Conservation (phyloP, 2,113 vertebrate species). For the Macquaria ambigua region DNA sequence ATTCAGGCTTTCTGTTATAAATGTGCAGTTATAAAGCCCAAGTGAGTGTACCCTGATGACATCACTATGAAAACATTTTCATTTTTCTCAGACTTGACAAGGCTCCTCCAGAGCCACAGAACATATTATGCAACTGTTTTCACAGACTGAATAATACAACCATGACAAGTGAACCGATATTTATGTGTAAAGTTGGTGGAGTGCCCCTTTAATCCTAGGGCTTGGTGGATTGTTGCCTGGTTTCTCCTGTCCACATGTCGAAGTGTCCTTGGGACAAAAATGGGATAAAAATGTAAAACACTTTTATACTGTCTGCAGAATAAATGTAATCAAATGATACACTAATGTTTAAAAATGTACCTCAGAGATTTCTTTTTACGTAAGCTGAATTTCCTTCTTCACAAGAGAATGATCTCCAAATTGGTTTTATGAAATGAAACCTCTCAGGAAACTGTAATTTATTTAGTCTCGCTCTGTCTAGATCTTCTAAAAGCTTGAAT, state of each 20-base stretch:
- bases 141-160: too few species aligned
- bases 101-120: too few species aligned
- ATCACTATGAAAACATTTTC: too few species aligned
- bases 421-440: background rate
- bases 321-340: background rate
- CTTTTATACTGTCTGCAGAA: background rate
- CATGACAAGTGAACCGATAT: background rate
- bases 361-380: background rate
- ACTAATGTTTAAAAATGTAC: background rate
- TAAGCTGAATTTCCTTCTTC: background rate
- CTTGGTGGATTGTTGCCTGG: background rate
- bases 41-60: too few species aligned
- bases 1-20: too few species aligned
- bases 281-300: background rate
- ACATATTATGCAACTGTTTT: too few species aligned
- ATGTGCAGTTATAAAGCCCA: too few species aligned
- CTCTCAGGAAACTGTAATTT: background rate
- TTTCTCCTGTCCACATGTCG: background rate
- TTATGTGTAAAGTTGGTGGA: background rate
- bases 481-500: slow-evolving; percentile 18
- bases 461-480: background rate
- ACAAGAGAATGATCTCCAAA: background rate
- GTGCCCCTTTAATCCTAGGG: too few species aligned
- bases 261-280: background rate
- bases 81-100: too few species aligned